Percentiles rank a stretch among this genome's conserved stretches.
Evolutionary conservation across 2,888 invertebrate genomes (phyloP).

Genomic region (Pecten maximus): DNA sequence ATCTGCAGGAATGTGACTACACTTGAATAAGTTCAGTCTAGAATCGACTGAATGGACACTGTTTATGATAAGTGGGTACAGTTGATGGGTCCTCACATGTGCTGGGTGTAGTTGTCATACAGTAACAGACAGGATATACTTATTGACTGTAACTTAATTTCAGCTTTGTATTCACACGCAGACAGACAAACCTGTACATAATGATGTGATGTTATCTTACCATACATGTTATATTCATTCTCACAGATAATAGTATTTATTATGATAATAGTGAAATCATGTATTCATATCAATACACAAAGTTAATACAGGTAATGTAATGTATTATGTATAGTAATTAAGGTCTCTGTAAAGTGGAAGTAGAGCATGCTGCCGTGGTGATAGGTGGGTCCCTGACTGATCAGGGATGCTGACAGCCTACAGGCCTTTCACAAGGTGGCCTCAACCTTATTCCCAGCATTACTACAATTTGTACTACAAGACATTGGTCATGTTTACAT

Average conservation of each 20-base stretch:
- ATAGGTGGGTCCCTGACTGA: not conserved
- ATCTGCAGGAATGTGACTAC: not conserved
- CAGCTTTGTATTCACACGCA: not conserved
- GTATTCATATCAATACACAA: too few relatives aligned
- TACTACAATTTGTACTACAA: slow-evolving; percentile 3
- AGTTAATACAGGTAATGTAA: not conserved
- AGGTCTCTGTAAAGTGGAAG: not conserved
- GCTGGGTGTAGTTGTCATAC: not conserved
- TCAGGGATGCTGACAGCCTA: not conserved
- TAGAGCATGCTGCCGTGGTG: not conserved
- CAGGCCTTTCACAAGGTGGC: not conserved
- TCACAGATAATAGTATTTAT: not conserved
- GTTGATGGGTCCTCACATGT: not conserved
- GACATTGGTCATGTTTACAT: not conserved
- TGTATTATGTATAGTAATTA: not conserved
- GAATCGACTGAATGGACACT: not conserved
- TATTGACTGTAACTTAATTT: not conserved
- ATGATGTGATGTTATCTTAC: not conserved
- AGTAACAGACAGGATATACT: not conserved
- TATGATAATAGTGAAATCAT: not conserved
- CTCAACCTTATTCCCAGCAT: not conserved
- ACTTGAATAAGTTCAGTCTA: not conserved
- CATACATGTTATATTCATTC: not conserved
- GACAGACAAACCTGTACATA: not conserved
- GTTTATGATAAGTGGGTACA: not conserved